Base-by-base conservation (phyloP, 2,797 vertebrate species). In the Eleutherodactylus coqui region DNA sequence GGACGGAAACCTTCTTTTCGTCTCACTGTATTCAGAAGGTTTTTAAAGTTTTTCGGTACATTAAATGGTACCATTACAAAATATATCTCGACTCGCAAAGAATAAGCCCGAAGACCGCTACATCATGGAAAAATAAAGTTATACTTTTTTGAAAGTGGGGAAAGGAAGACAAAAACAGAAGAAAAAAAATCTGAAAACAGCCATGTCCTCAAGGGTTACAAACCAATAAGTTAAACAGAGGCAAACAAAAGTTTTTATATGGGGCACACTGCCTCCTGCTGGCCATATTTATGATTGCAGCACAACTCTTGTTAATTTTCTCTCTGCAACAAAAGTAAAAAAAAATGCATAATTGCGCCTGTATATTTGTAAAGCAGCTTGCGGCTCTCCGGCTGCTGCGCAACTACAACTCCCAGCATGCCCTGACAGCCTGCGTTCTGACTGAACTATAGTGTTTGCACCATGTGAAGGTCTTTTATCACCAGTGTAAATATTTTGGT, bases 401-500 rank as follows among this genome's bases (percentile, higher is more conserved):
- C 4, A 24, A 73, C 70, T 27, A 45, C 70, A 43, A 73, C 41
- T 45, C 41, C 21, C 38, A 73, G 38, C 70, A 45, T 45, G 24
- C 11, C 8, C 10, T 14, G 21, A 11, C 24, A 11, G 36, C 69
- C 9, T 51, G 17, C 49, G 21, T 2, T n/a, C 53, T 29, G 27
- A 29, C 41, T n/a, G 3, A 21, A 8, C 36, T 72, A 21, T 47
- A n/a, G 16, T 14, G 19, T 27, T 55, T 77, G 21, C 29, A 77
- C 58, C 29, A 49, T 49, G 60, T n/a, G 36, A 49, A 49, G 16
- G 9, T 67, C 36, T 67, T 27, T 34, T 17, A 21, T 67, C 49
- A 27, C 41, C 38, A 67, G 29, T 19, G 80, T 72, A 73, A 72
- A 82, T 55, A 82, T 82, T 82, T 73, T 82, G 49, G 32, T 82